Evolutionary conservation across 2,113 vertebrate species (phyloP).

Genomic region (Zapornia atra): DNA sequence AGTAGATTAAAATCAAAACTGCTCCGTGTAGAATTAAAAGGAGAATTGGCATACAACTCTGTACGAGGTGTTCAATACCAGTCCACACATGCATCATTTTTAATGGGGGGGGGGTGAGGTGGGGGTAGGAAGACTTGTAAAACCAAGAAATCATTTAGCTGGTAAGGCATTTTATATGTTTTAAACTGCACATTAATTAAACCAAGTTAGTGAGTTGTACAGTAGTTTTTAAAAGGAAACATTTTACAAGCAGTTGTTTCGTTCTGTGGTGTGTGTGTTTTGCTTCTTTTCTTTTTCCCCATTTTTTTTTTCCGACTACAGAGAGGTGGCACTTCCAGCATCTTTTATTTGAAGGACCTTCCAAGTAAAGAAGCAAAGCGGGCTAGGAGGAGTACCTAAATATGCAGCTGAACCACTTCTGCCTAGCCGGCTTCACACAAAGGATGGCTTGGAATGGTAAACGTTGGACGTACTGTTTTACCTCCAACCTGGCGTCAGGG

Average conservation of each 20-base stretch:
- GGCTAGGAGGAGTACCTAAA: not conserved
- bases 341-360: constrained; percentile 6
- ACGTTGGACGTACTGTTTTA: constrained; percentile 1
- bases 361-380: not conserved
- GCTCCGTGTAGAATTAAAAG: constrained; percentile 62
- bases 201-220: constrained; percentile 31
- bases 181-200: constrained; percentile 55
- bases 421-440: constrained; percentile 2
- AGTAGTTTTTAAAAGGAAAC: constrained; percentile 38
- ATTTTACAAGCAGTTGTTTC: constrained; percentile 16
- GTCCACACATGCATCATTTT: constrained; percentile 16
- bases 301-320: constrained; percentile 4
- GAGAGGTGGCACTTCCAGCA: constrained; percentile 2
- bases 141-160: constrained; percentile 45
- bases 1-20: constrained; percentile 63
- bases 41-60: not conserved
- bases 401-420: not conserved
- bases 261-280: not conserved
- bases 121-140: not conserved
- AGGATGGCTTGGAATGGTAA: constrained; percentile 51
- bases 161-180: constrained; percentile 64
- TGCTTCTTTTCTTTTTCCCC: not conserved
- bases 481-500: not conserved
- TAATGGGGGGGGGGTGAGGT: not conserved
- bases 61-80: not conserved